Conservation (phyloP, 1,140 invertebrate species). For the Drosophila ananassae region DNA sequence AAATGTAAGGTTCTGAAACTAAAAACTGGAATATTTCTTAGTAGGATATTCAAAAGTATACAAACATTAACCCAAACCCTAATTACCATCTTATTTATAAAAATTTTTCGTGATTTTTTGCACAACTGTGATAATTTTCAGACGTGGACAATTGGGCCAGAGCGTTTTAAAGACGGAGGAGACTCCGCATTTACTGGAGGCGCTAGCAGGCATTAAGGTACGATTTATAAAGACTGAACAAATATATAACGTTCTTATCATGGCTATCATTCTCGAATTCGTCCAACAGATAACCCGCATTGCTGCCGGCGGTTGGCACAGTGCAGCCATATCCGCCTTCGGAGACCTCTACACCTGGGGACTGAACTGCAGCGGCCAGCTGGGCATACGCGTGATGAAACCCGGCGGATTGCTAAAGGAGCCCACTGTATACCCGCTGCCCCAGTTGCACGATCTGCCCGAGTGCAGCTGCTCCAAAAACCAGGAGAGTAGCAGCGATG, state of each 20-base stretch:
- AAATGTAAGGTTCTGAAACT: too few species aligned
- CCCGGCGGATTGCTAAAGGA: slow-evolving; percentile 52
- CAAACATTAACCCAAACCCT: background rate
- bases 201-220: slow-evolving; percentile 89
- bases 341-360: slow-evolving; percentile 95
- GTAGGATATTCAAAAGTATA: background rate
- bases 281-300: slow-evolving; percentile 86
- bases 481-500: background rate
- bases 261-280: slow-evolving; percentile 8
- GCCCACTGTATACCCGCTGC: slow-evolving; percentile 74
- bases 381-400: slow-evolving; percentile 87
- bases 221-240: slow-evolving; percentile 8
- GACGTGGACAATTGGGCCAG: slow-evolving; percentile 93
- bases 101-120: slow-evolving; percentile 4
- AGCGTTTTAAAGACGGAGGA: slow-evolving; percentile 87
- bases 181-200: slow-evolving; percentile 87
- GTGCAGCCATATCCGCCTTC: slow-evolving; percentile 89
- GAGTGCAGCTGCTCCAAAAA: slow-evolving; percentile 84
- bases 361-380: slow-evolving; percentile 94
- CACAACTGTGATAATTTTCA: slow-evolving; percentile 75
- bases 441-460: slow-evolving; percentile 66
- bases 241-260: slow-evolving; percentile 22
- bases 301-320: slow-evolving; percentile 94
- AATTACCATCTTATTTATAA: background rate
- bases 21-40: too few species aligned